phyloP scores from a whole-genome alignment of 2,113 vertebrate species.

The Ptyas mucosa region DNA sequence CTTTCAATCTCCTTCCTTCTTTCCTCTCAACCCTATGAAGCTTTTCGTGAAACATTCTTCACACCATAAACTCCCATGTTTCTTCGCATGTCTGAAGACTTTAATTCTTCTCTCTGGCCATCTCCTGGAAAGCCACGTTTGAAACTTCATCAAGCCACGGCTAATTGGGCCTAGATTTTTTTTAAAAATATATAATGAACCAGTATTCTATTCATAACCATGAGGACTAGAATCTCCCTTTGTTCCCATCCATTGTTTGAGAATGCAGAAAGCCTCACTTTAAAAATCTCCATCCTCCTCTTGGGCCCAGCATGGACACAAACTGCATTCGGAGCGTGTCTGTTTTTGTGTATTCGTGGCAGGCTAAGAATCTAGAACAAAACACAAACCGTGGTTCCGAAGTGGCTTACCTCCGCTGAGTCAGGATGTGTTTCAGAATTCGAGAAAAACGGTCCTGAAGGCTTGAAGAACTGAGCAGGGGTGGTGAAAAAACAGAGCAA shows the following conservation, averaged over 20 bases:
- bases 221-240: neutral
- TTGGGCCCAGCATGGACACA: neutral
- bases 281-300: neutral
- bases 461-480: constrained; percentile 62
- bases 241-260: neutral
- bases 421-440: constrained; percentile 87
- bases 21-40: neutral
- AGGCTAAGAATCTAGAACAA: neutral
- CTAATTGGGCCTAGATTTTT: neutral
- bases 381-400: neutral
- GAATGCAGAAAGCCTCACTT: neutral
- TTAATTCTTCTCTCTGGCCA: neutral
- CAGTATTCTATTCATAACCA: neutral
- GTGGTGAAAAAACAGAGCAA: neutral
- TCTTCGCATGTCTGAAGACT: neutral
- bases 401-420: constrained; percentile 80
- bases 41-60: neutral
- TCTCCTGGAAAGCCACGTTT: neutral
- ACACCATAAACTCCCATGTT: neutral
- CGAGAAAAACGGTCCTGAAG: constrained; percentile 83
- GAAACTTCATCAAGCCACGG: neutral
- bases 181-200: neutral
- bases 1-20: no score
- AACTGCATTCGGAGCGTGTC: neutral
- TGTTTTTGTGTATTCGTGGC: neutral